Evolutionary conservation across 2,113 vertebrate genomes (phyloP), one percentile per base, ranked within the genome.

Genomic region (Brachyistius frenatus): DNA sequence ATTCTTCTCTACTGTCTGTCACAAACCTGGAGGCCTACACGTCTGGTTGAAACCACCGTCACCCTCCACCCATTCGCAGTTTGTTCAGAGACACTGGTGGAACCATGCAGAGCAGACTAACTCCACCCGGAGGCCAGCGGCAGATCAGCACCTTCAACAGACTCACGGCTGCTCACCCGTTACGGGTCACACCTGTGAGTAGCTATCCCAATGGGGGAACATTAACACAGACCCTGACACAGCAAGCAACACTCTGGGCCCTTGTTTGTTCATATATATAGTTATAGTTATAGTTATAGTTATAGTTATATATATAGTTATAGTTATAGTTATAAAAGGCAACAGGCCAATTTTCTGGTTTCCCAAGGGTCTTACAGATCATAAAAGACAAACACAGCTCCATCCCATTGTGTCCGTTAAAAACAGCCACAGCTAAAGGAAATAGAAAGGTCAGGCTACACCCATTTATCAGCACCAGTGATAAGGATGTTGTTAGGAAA

Each of bases 401-500:
- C 69, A 62, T 69, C 30, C 73, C 47, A 54, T 16, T 30, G 61
- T 58, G 35, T 72, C 67, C 30, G 1, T 58, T 46, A 44, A 16
- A 23, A 33, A 23, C 39, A 57, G 4, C 44, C 44, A 49, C 5
- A 76, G 53, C 54, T 46, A 64, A 66, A 80, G 30, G 36, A 37
- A 69, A 31, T 47, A 1, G 35, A 83, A 66, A 73, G 37, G 35
- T 46, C 50, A 65, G 6, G 58, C 52, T 60, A 2, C 52, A 74
- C 58, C 37, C 30, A 39, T 86, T 80, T 68, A 73, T 83, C 73
- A 83, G 63, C 32, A 53, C 57, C 36, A 30, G 33, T 41, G 47
- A 61, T 73, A 73, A 62, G 66, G 70, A 41, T 74, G 37, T 47
- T 77, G 58, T 80, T 83, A 66, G 58, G 33, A 52, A 67, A 77